Conservation (phyloP, 2,888 invertebrate genomes). For the Falcaria lacertinaria region DNA sequence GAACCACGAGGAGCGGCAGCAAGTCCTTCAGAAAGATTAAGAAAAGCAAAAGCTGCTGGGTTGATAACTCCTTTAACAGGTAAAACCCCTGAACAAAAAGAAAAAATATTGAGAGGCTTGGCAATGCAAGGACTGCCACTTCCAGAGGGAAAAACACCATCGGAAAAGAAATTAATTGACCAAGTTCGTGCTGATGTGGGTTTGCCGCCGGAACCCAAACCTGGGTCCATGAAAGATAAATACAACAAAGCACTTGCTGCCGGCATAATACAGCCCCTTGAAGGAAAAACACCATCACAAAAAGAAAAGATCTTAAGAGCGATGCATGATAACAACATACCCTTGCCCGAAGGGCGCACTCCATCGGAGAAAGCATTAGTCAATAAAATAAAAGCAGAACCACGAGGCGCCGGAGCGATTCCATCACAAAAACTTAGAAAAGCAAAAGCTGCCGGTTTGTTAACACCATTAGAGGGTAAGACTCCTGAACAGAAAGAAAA, state of each 20-base stretch:
- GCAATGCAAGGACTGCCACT: constrained; percentile 9
- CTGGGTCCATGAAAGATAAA: constrained; percentile 2
- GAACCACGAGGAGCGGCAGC: neutral
- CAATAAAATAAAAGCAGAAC: constrained; percentile 10
- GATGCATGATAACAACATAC: constrained; percentile 11
- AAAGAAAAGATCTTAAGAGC: constrained; percentile 19
- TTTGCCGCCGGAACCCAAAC: constrained; percentile 14
- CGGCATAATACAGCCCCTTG: constrained; percentile 16
- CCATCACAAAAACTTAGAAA: constrained; percentile 20
- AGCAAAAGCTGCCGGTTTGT: constrained; percentile 24
- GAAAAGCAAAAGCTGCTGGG: constrained; percentile 14
- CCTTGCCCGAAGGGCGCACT: constrained; percentile 16
- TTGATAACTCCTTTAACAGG: constrained; percentile 20
- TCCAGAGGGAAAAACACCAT: constrained; percentile 18
- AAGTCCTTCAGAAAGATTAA: constrained; percentile 13
- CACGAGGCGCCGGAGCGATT: constrained; percentile 5
- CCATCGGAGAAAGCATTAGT: constrained; percentile 18
- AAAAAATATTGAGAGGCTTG: constrained; percentile 17
- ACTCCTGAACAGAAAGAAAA: constrained; percentile 24
- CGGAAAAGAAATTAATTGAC: constrained; percentile 14
- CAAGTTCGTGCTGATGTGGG: constrained; percentile 15
- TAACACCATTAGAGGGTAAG: constrained; percentile 33
- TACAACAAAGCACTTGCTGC: constrained; percentile 10
- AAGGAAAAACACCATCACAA: constrained; percentile 20
- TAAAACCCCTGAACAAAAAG: constrained; percentile 19